phyloP scores from a whole-genome alignment of 2,797 vertebrate genomes.

The Aratinga solstitialis region DNA sequence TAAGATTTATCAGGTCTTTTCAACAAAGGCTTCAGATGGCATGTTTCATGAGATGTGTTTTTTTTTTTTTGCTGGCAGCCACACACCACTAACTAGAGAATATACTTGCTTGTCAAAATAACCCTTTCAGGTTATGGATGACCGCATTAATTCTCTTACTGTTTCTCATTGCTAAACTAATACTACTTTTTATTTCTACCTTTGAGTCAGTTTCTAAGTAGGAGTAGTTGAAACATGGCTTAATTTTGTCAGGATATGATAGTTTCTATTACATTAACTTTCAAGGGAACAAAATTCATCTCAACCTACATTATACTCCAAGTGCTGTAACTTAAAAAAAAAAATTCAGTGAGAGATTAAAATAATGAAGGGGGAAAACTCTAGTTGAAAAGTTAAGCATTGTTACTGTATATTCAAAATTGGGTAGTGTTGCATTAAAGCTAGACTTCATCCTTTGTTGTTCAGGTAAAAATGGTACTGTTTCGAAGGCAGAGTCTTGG shows the following conservation, averaged over 20 bases:
- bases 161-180: conserved; percentile 21
- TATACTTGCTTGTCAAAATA: conserved; percentile 17
- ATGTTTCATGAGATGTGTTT: not conserved
- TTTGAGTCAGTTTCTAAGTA: conserved; percentile 29
- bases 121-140: not conserved
- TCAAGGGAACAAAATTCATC: conserved; percentile 23
- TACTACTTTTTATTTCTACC: conserved; percentile 32
- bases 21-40: not conserved
- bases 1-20: not conserved
- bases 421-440: not conserved
- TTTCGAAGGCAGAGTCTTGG: not conserved
- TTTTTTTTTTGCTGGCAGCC: not conserved
- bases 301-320: conserved; percentile 2
- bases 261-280: conserved; percentile 34
- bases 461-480: not conserved
- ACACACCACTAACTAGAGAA: not conserved
- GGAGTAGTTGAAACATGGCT: conserved; percentile 29
- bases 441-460: not conserved
- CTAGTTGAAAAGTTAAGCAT: not conserved
- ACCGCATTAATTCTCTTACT: conserved; percentile 12
- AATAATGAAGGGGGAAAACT: not conserved
- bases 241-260: conserved; percentile 42
- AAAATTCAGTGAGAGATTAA: not conserved
- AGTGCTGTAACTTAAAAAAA: not conserved
- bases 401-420: not conserved